A percentile compares a stretch with the other conserved stretches of the same genome.
These are phyloP conservation scores for Eurosta solidaginis DNA, from an alignment of 1,140 invertebrate genomes.

Conservation along the genomic window DNA sequence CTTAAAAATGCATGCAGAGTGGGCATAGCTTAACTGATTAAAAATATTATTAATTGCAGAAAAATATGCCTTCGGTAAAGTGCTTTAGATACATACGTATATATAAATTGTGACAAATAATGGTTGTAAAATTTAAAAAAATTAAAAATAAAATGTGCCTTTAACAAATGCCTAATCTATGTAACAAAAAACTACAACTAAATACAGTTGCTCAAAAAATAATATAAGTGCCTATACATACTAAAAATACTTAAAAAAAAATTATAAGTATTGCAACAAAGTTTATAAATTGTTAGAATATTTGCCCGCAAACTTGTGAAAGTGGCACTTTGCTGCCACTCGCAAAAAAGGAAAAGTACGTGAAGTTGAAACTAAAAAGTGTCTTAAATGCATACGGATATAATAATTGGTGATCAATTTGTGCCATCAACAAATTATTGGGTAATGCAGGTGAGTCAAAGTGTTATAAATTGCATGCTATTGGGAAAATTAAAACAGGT, in stretches of 20 bases:
- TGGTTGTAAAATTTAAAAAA: neutral
- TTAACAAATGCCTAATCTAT: neutral
- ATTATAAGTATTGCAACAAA: neutral
- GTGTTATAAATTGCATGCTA: neutral
- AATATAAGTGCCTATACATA: neutral
- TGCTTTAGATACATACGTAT: neutral
- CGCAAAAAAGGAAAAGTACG: neutral
- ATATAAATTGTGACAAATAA: neutral
- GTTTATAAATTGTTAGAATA: neutral
- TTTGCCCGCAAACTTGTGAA: neutral
- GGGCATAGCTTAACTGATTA: too few relatives aligned
- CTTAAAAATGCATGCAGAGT: neutral
- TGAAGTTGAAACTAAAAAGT: slow-evolving; percentile 46
- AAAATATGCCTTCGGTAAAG: neutral
- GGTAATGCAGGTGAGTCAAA: slow-evolving; percentile 58
- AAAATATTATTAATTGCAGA: neutral
- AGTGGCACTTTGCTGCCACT: neutral
- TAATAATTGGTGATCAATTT: slow-evolving; percentile 59
- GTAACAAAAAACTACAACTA: neutral
- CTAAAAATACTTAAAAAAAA: neutral
- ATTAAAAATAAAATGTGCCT: neutral
- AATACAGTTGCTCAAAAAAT: neutral
- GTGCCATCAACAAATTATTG: slow-evolving; percentile 58
- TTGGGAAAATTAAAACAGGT: neutral
- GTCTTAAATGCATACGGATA: slow-evolving; percentile 60